Evolutionary conservation across 2,888 invertebrate species (phyloP), one percentile per base, ranked within the genome.

Genomic region (Polydrusus pterygomalis): DNA sequence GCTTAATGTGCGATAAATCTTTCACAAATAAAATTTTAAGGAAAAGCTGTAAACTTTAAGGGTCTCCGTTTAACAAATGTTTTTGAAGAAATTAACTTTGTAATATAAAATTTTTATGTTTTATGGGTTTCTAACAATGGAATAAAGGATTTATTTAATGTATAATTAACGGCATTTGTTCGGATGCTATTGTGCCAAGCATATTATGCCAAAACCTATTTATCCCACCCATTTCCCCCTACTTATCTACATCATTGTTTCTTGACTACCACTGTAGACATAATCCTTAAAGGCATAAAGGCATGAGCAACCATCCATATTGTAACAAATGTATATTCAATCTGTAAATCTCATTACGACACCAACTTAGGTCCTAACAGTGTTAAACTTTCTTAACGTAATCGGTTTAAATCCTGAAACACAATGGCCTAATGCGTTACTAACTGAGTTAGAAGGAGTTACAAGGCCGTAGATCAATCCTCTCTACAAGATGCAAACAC

Each of bases 331-430:
- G 54, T n/a, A 30, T n/a, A 54, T 25, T 54, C 30, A 30, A 30
- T 54, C 54, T 54, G n/a, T 54, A 54, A 54, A 58, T 58, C 58
- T 38, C 17, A 38, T 58, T 58, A 58, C 17, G 25, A 2, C 15
- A 38, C 38, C 17, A 58, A 34, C 7, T 34, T 38, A 15, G 58
- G 38, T 30, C n/a, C 38, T 58, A 58, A 38, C 58, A 58, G 25
- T 38, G 79, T 78, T 80, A 78, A 79, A 77, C 77, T 80, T 79
- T 73, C 80, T 77, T 77, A 78, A 72, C 77, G 75, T 78, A 79
- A 78, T 73, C 78, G 78, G 77, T 79, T 79, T 81, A 79, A 72
- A 74, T 74, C 72, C 65, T 74, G n/a, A n/a, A 67, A 71, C 71
- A 69, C 71, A 76, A 74, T 74, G 69, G 63, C 70, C 70, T 76